These are phyloP conservation scores for Sialis lutaria DNA, from an alignment of 2,888 invertebrate genomes.

Conservation along the genomic window DNA sequence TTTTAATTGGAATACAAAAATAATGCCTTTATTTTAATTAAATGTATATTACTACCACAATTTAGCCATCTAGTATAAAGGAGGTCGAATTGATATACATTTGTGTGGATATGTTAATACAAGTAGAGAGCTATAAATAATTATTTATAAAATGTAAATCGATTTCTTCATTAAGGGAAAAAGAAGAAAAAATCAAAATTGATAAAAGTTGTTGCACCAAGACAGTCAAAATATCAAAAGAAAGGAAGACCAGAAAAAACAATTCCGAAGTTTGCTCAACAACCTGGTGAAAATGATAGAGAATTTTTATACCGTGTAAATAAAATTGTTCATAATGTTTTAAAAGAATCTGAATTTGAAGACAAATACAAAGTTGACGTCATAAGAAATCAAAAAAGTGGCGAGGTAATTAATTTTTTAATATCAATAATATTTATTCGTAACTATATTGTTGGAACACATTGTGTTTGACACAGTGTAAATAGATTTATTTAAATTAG, in stretches of 20 bases:
- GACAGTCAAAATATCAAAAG: conserved; percentile 5
- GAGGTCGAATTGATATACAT: too few species aligned
- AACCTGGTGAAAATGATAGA: conserved; percentile 41
- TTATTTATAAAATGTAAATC: not conserved
- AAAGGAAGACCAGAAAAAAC: conserved; percentile 25
- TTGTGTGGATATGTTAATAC: too few species aligned
- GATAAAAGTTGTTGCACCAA: conserved; percentile 7
- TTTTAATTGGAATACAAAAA: too few species aligned
- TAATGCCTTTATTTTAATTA: too few species aligned
- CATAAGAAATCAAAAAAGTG: conserved; percentile 32
- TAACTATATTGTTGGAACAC: too few species aligned
- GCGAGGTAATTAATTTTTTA: conserved; percentile 17
- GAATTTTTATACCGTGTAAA: conserved; percentile 47
- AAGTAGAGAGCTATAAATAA: too few species aligned
- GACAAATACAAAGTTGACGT: conserved; percentile 41
- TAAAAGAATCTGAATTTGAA: conserved; percentile 41
- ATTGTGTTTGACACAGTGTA: too few species aligned
- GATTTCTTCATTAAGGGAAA: conserved; percentile 6
- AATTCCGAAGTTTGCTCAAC: conserved; percentile 35
- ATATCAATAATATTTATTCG: not conserved
- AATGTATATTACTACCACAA: too few species aligned
- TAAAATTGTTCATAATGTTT: conserved; percentile 40
- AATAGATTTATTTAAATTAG: too few species aligned
- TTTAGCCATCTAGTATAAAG: too few species aligned
- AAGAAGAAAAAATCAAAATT: conserved; percentile 10